Conservation (phyloP, 2,888 invertebrate species). For the Sympetrum striolatum region DNA sequence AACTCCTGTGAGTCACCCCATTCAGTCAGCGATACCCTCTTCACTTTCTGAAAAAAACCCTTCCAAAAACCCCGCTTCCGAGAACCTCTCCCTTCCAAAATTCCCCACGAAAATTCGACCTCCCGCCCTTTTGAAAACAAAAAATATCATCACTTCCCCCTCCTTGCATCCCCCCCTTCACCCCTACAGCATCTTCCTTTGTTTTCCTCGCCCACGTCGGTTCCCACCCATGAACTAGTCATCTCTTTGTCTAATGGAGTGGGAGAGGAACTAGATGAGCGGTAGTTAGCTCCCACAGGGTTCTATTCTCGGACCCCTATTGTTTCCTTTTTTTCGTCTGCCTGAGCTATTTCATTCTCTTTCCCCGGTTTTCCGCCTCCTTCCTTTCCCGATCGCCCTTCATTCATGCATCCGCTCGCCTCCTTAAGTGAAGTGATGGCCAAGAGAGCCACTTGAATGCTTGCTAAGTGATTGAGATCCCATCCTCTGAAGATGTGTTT, state of each 20-base stretch:
- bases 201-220: not conserved
- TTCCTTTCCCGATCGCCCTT: not conserved
- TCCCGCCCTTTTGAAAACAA: not conserved
- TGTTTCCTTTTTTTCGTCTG: not conserved
- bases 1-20: not conserved
- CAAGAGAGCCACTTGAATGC: not conserved
- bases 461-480: not conserved
- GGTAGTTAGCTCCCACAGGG: not conserved
- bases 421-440: not conserved
- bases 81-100: not conserved
- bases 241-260: conserved; percentile 13
- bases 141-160: not conserved
- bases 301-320: not conserved
- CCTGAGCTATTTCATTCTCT: not conserved
- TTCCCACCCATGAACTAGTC: conserved; percentile 15
- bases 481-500: not conserved
- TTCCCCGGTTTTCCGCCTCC: not conserved
- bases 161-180: not conserved
- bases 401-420: not conserved
- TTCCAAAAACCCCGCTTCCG: not conserved
- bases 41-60: not conserved
- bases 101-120: not conserved
- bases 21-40: not conserved
- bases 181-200: not conserved
- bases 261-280: not conserved